Conservation (phyloP, 2,888 invertebrate species). For the Philereme vetulata region DNA sequence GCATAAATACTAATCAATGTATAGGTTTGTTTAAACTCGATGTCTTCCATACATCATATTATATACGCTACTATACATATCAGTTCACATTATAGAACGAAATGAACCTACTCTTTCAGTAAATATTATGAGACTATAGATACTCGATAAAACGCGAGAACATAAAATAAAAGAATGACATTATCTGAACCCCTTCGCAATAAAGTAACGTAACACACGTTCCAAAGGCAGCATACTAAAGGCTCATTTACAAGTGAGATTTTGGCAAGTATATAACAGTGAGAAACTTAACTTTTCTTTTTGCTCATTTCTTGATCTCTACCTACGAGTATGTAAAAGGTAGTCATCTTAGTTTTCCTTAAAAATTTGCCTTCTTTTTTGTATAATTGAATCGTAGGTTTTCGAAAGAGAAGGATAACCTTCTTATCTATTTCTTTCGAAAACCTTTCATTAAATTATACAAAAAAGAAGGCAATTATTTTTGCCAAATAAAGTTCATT, state of each 20-base stretch:
- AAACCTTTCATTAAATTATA: too few relatives aligned
- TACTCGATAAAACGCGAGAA: conserved; percentile 15
- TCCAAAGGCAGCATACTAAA: conserved; percentile 35
- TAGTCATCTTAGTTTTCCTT: neutral
- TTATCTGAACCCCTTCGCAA: conserved; percentile 32
- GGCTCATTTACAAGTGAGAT: conserved; percentile 39
- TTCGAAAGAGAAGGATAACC: too few relatives aligned
- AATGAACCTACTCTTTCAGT: neutral
- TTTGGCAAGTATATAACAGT: conserved; percentile 31
- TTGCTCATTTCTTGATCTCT: neutral
- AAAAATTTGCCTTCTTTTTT: too few relatives aligned
- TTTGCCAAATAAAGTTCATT: too few relatives aligned
- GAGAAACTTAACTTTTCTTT: conserved; percentile 29
- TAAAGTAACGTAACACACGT: conserved; percentile 34
- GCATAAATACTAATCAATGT: too few relatives aligned
- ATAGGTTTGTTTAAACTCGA: too few relatives aligned
- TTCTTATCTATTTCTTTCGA: too few relatives aligned
- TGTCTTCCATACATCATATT: too few relatives aligned
- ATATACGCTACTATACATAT: too few relatives aligned
- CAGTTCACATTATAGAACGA: too few relatives aligned
- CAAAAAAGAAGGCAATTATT: too few relatives aligned
- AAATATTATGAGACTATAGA: conserved; percentile 15
- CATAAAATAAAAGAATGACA: conserved; percentile 31
- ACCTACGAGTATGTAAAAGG: neutral
- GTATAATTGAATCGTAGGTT: too few relatives aligned